Base-by-base conservation (phyloP, 2,113 vertebrate genomes). In the Mesitornis unicolor region DNA sequence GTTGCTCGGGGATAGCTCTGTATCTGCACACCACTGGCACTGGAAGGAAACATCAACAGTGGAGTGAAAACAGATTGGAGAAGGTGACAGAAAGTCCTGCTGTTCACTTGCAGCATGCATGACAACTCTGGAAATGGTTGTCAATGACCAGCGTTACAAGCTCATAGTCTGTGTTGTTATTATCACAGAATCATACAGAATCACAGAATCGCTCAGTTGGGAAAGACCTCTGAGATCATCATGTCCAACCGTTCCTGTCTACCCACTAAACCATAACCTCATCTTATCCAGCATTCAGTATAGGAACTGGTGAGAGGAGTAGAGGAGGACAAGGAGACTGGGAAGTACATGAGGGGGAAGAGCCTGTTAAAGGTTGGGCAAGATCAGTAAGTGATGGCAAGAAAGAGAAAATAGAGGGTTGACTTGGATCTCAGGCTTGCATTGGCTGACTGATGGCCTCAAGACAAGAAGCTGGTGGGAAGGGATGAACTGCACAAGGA, bases 281-380 rank as follows among this genome's bases (percentile, higher is more conserved):
- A n/a, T n/a, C n/a, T n/a, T n/a, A n/a, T n/a, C n/a, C n/a, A 73
- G 13, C 28, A 48, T 17, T 26, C 10, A 18, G n/a, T 18, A 51
- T 19, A 64, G 48, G 38, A 70, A 21, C 4, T 43, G 64, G 48
- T 0, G 0, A 77, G 17, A 9, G 2, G 24, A 67, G 21, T 8
- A 79, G 19, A 75, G 29, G 16, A 51, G 57, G 24, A 70, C 5
- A 29, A 70, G 53, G 35, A 78, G 33, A 54, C 16, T 54, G 33
- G 33, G 20, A 53, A 54, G 14, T 4, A 7, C 33, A 26, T 17
- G n/a, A 68, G 11, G 7, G 31, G 51, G 19, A 73, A 51, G 9
- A 80, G 20, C 13, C 26, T 47, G 33, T 35, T 68, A 75, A 48
- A 74, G 6, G 3, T 4, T 16, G 22, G 6, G 15, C 4, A 3